A percentile compares a stretch with the other conserved stretches of the same genome.
phyloP scores from a whole-genome alignment of 2,888 invertebrate species.

The Drosophila mulleri region DNA sequence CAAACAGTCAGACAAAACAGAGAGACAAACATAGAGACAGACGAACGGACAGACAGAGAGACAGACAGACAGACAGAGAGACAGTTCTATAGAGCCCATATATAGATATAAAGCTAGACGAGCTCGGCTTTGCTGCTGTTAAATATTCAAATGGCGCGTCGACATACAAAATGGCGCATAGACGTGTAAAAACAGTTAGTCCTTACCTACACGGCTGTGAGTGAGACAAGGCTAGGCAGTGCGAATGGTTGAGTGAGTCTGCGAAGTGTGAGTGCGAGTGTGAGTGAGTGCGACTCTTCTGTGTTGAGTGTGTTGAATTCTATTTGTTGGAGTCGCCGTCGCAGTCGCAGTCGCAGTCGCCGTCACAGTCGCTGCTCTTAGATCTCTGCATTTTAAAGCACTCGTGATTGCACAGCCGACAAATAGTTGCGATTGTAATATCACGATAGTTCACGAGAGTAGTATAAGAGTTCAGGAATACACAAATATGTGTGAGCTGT shows the following conservation, averaged over 20 bases:
- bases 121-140: conserved; percentile 53
- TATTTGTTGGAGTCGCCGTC: conserved; percentile 57
- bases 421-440: conserved; percentile 49
- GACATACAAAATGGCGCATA: conserved; percentile 75
- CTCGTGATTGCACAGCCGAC: conserved; percentile 51
- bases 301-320: conserved; percentile 51
- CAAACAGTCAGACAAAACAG: conserved; percentile 45
- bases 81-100: conserved; percentile 29
- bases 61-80: conserved; percentile 35
- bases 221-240: neutral
- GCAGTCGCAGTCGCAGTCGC: conserved; percentile 9
- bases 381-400: conserved; percentile 66
- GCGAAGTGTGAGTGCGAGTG: neutral
- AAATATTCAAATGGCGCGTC: conserved; percentile 76
- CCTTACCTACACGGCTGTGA: conserved; percentile 20
- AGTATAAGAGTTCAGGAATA: too few species aligned
- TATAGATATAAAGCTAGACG: conserved; percentile 53
- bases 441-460: conserved; percentile 17
- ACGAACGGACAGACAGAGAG: conserved; percentile 16
- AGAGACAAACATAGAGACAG: conserved; percentile 21
- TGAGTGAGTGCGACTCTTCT: neutral
- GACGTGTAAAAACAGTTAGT: conserved; percentile 71
- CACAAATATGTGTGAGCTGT: neutral
- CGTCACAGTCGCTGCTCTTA: conserved; percentile 30
- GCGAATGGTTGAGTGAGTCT: neutral